Evolutionary conservation across 2,888 invertebrate species (phyloP), one percentile per base, ranked within the genome.

Genomic region (Drosophila prostipennis): DNA sequence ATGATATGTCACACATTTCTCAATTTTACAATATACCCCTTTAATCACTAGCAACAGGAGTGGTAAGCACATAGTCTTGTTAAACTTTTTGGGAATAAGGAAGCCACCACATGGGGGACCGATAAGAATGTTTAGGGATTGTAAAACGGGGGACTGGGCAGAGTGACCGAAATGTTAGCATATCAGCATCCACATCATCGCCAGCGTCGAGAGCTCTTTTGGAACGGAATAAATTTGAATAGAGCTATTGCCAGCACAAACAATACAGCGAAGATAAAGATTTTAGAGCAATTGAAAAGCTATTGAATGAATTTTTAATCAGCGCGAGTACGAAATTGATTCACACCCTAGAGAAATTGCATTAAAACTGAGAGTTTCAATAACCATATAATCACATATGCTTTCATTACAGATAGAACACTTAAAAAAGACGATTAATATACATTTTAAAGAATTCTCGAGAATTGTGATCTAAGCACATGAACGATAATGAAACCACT

Each of bases 141-240:
- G 19, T 5, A 32, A 48, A 26, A 32, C 19, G 32, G 5, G 19
- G 36, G 26, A 34, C 16, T 29, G 37, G 26, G 59, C 13, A 26
- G 16, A 61, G 52, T 65, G 52, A 34, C 67, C 53, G 69, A 70
- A 77, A 60, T 69, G 63, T 71, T 65, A 69, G 46, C 63, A 32
- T 57, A 48, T 56, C 42, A 65, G 56, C 74, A 54, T 36, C 45
- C 57, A 53, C 45, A 52, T 4, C 43, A 56, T 52, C 40, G 46
- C 23, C 29, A 19, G 10, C 43, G 51, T 16, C 26, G 19, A 53
- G 42, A 46, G 26, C 45, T 26, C 55, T 59, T 55, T 60, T 13
- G 43, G 43, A 45, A 29, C 11, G 43, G 36, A 63, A 59, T 42
- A 40, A 42, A 63, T 63, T 59, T 49, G 42, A 63, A 63, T 59